Evolutionary conservation across 2,888 invertebrate species (phyloP), one percentile per base, ranked within the genome.

Genomic region (Malthinus flaveolus): DNA sequence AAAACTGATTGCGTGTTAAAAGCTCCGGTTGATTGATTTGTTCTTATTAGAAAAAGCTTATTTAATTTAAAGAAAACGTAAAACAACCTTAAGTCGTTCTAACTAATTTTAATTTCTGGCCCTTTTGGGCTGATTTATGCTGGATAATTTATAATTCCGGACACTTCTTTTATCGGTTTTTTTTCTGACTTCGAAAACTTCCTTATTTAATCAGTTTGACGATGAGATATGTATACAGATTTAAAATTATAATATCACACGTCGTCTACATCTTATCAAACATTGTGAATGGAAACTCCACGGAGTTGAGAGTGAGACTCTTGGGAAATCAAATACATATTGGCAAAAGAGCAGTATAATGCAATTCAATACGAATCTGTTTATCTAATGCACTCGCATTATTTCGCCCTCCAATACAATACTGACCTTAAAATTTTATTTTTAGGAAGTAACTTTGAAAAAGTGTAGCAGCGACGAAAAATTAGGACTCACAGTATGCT

Each of bases 401-500:
- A 23, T 23, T 23, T 23, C 5, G 5, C 23, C 23, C 23, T 23
- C 23, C 2, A 23, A 5, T 23, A 23, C 5, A 2, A 5, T 23
- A 23, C 23, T 23, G 23, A 23, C 23, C 23, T 5, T 23, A 3
- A 3, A 2, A 23, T 23, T 23, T 23, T 23, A 34, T 65, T 71
- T 73, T 50, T 79, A 88, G 87, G 88, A 89, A 80, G 84, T 88
- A 56, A 85, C 85, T 32, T 77, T 88, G 58, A 79, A 83, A 61
- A 84, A 86, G 69, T 79, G 79, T 32, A 80, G 79, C 44, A 81
- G 81, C 58, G 82, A 82, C 57, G 86, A 86, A 72, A 85, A 85
- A 71, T 77, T 89, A 7, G 89, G 89, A 4, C 77, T 89, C 58
- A 87, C 87, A 15, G 82, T 89, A 47, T 87, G 86, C 75, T 87